Evolutionary conservation across 2,888 invertebrate genomes (phyloP), one percentile per base, ranked within the genome.

Genomic region (Tethea ocularis): DNA sequence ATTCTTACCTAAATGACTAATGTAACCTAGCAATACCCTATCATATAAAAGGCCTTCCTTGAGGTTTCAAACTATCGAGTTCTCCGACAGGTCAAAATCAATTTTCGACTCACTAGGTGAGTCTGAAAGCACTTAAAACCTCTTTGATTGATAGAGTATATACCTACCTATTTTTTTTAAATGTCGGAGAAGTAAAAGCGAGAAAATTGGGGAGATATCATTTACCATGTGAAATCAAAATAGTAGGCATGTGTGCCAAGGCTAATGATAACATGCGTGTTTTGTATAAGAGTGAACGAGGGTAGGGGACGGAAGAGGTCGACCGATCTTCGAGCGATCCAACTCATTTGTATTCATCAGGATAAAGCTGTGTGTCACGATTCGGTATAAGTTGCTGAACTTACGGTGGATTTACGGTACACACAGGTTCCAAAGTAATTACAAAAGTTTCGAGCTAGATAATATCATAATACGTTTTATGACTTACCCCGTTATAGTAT

Each of bases 301-400:
- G 61, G 57, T 23, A 54, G 62, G 69, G 57, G 60, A 63, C n/a
- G 72, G 64, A 69, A 71, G 62, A 56, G 62, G 63, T 58, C 62
- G 60, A 36, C 64, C 58, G 55, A 54, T 59, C 24, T n/a, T 61
- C 57, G 55, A 61, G 57, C 57, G 54, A 33, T 56, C 38, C 51
- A 22, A 17, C 67, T 79, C 74, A 80, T 82, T 80, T 69, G 69
- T 77, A 80, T 80, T 78, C 77, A 77, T 68, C 71, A 67, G 72
- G 69, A 70, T 64, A 66, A 67, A 63, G 61, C 56, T 46, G 58
- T 55, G 58, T 57, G 59, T 63, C 52, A 51, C 61, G 60, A 61
- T 53, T 64, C n/a, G n/a, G n/a, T n/a, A 58, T 52, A 62, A 63
- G 58, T 62, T 56, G 61, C 33, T 67, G 38, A 67, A 71, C 60